Evolutionary conservation across 1,140 invertebrate genomes (phyloP), one percentile per base, ranked within the genome.

Genomic region (Drosophila ironensis): DNA sequence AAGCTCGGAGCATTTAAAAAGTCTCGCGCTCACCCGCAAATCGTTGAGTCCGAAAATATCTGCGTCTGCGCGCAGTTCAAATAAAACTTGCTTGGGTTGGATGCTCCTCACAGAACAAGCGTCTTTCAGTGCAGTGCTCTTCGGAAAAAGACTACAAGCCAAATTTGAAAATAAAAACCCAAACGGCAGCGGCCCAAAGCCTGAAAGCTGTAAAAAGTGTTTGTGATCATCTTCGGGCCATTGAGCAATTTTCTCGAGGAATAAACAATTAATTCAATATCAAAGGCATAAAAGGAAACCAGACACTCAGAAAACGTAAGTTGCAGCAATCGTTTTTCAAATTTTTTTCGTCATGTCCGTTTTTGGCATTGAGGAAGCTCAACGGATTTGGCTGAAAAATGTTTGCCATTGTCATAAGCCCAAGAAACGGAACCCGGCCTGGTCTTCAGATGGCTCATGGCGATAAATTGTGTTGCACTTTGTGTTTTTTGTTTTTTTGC

Each of bases 11-110:
- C 33, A 16, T 57, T 82, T 82, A 84, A 82, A 82, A 82, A 84
- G 80, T 50, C 52, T 50, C 47, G 27, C 59, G 64, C 73, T 70
- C 20, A 22, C 33, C 64, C 50, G 69, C 69, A 51, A 61, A 56
- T 64, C 66, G 53, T 41, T 73, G 80, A 82, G 78, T 82, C 73
- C 73, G 66, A 67, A 60, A 86, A 74, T 73, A 54, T 84, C 78
- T 82, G 78, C 78, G 78, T 78, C 72, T 84, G 73, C 73, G 80
- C 80, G 78, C 78, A 82, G 73, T 82, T 77, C 70, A 54, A n/a
- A n/a, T n/a, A n/a, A n/a, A n/a, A n/a, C n/a, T n/a, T n/a, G n/a
- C n/a, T n/a, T n/a, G n/a, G n/a, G n/a, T n/a, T n/a, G n/a, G n/a
- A n/a, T n/a, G n/a, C n/a, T n/a, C 33, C 33, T 17, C 6, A 24